Conservation (phyloP, 53 echinoderm and acorn worm genomes). For the Zoroaster sp. region DNA sequence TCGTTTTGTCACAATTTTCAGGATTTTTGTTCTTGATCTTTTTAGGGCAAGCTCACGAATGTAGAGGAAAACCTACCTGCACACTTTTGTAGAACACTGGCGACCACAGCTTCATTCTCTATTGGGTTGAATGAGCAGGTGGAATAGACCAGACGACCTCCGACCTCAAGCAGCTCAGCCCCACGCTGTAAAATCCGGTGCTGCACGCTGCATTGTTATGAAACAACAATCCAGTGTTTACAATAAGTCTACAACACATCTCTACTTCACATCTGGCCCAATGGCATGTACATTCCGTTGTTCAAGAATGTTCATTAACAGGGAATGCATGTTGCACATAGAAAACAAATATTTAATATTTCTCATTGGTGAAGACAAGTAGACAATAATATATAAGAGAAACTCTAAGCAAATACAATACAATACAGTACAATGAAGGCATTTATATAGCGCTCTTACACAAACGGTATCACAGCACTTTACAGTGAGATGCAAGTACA, state of each 20-base stretch:
- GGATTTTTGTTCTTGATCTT: background rate
- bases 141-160: conserved; percentile 90
- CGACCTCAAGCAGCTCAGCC: conserved; percentile 81
- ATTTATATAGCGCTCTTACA: too few species aligned
- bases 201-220: conserved; percentile 70
- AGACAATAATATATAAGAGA: too few species aligned
- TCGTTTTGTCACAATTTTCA: background rate
- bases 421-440: too few species aligned
- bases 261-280: too few species aligned
- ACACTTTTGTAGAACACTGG: conserved; percentile 67
- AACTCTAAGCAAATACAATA: too few species aligned
- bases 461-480: too few species aligned
- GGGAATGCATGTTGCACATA: too few species aligned
- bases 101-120: conserved; percentile 95
- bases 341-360: background rate
- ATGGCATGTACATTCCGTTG: too few species aligned
- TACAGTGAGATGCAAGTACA: too few species aligned
- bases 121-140: conserved; percentile 97
- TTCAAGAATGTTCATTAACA: too few species aligned
- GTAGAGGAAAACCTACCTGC: conserved; percentile 60
- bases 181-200: conserved; percentile 77
- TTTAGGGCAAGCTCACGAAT: background rate
- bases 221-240: too few species aligned
- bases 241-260: too few species aligned
- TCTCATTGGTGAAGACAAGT: background rate